Evolutionary conservation across 2,113 vertebrate genomes (phyloP).

Genomic region (Erythrocercus mccallii): DNA sequence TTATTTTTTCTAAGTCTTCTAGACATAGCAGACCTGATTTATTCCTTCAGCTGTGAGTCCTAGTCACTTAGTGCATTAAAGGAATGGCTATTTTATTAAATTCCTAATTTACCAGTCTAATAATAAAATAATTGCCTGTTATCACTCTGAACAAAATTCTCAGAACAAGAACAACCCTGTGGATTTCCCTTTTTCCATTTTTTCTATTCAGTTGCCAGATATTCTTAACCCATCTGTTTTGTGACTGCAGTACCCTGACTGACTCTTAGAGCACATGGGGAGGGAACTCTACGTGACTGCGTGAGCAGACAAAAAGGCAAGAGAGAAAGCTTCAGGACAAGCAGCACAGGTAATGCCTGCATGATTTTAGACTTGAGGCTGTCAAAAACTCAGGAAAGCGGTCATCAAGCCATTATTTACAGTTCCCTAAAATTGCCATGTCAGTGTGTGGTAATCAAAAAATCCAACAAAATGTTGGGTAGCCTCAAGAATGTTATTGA

Average conservation of each 20-base stretch:
- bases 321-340: background rate
- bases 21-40: background rate
- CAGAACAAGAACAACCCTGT: background rate
- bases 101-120: background rate
- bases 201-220: background rate
- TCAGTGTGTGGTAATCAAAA: background rate
- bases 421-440: rapidly evolving
- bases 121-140: background rate
- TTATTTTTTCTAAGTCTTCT: background rate
- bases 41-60: background rate
- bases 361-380: background rate
- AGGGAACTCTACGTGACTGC: background rate
- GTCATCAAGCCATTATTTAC: background rate
- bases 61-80: background rate
- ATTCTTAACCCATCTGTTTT: background rate
- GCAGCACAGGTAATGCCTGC: background rate
- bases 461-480: background rate
- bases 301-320: background rate
- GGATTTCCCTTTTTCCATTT: background rate
- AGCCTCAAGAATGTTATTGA: background rate
- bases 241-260: background rate
- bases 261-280: background rate
- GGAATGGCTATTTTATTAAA: background rate
- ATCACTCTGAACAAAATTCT: background rate
- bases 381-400: background rate